Conservation (phyloP, 2,113 vertebrate genomes). For the Nyctibius bracteatus region DNA sequence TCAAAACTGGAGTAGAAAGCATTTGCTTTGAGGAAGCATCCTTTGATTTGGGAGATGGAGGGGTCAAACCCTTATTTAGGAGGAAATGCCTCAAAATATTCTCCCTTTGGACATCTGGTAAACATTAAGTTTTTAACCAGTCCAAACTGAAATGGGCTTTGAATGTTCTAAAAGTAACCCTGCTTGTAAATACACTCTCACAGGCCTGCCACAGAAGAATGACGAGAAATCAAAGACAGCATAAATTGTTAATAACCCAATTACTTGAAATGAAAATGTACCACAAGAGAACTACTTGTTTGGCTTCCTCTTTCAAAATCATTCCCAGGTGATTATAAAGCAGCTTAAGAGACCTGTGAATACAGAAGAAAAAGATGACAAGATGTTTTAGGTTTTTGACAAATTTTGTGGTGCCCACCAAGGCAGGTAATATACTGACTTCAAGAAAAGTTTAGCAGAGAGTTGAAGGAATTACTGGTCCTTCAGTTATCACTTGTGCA, state of each 20-base stretch:
- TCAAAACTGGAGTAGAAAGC: neutral
- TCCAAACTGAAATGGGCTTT: neutral
- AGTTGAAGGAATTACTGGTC: neutral
- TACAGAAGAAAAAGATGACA: neutral
- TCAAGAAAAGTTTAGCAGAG: neutral
- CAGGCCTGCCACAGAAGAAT: neutral
- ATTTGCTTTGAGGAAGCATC: neutral
- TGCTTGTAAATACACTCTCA: neutral
- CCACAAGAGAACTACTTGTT: neutral
- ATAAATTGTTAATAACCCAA: neutral
- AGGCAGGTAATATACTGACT: neutral
- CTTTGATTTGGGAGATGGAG: neutral
- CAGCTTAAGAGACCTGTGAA: neutral
- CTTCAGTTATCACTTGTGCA: neutral
- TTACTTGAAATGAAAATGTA: neutral
- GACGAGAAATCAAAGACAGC: neutral
- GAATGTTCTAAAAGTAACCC: neutral
- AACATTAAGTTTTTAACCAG: neutral
- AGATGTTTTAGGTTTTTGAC: neutral
- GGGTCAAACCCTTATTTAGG: neutral
- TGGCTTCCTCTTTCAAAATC: neutral
- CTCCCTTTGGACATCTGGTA: neutral
- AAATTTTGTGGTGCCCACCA: neutral
- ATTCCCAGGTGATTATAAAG: neutral
- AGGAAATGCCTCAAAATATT: neutral